Evolutionary conservation across 2,888 invertebrate species (phyloP).

Genomic region (Drosophila nr. perissopoda): DNA sequence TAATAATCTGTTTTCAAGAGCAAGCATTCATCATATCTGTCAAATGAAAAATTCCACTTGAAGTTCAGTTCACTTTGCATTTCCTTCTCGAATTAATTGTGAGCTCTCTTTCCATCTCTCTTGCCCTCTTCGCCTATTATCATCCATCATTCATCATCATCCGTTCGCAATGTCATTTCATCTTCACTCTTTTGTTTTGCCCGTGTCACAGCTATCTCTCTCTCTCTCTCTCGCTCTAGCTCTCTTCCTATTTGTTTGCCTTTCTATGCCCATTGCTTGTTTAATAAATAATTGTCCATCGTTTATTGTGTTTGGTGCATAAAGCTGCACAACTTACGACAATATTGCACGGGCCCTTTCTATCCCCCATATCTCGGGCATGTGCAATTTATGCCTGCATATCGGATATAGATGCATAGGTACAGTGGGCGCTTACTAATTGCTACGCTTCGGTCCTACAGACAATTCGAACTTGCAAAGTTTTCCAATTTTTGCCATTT

Average conservation of each 20-base stretch:
- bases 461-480: background rate
- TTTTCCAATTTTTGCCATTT: background rate
- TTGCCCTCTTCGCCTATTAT: slow-evolving; percentile 1
- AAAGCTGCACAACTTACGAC: slow-evolving; percentile 61
- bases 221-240: background rate
- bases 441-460: no score
- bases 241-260: slow-evolving; percentile 6
- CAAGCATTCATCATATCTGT: slow-evolving; percentile 50
- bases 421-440: background rate
- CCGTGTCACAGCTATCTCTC: background rate
- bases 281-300: slow-evolving; percentile 72
- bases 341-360: slow-evolving; percentile 42
- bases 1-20: slow-evolving; percentile 38
- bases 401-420: background rate
- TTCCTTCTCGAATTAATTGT: slow-evolving; percentile 47
- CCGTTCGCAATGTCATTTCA: slow-evolving; percentile 46
- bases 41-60: slow-evolving; percentile 41
- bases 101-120: slow-evolving; percentile 1
- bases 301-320: slow-evolving; percentile 63
- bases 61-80: slow-evolving; percentile 39
- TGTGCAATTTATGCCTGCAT: slow-evolving; percentile 4
- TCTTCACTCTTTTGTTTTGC: slow-evolving; percentile 20
- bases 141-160: slow-evolving; percentile 57
- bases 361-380: slow-evolving; percentile 7
- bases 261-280: slow-evolving; percentile 41